A percentile compares a stretch with the other conserved stretches of the same genome.
These are phyloP conservation scores for Tigriopus californicus DNA, from an alignment of 2,888 invertebrate genomes.

Conservation along the genomic window DNA sequence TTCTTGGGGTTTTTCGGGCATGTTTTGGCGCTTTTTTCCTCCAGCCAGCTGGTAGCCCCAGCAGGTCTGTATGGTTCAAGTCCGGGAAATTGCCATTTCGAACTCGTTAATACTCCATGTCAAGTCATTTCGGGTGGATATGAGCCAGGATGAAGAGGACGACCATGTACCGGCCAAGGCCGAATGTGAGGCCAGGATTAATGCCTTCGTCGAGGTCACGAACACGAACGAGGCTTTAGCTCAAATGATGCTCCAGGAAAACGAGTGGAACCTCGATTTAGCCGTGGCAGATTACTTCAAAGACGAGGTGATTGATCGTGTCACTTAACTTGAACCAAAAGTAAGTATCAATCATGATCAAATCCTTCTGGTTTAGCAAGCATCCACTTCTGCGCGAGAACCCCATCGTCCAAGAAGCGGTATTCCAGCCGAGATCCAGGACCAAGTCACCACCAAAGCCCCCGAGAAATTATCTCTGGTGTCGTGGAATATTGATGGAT, in stretches of 20 bases:
- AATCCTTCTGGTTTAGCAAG: too few species aligned
- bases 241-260: conserved; percentile 12
- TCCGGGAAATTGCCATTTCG: too few species aligned
- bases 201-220: conserved; percentile 34
- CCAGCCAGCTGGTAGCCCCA: too few species aligned
- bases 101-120: too few species aligned
- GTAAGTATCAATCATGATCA: too few species aligned
- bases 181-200: conserved; percentile 19
- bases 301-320: background rate
- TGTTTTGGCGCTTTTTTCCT: too few species aligned
- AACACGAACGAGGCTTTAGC: conserved; percentile 35
- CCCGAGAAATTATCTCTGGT: conserved; percentile 30
- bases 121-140: too few species aligned
- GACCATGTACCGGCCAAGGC: too few species aligned
- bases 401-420: background rate
- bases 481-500: conserved; percentile 41
- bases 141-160: too few species aligned
- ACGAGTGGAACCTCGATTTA: conserved; percentile 16
- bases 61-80: too few species aligned
- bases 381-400: background rate
- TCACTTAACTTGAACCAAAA: background rate
- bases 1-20: too few species aligned
- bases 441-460: conserved; percentile 21
- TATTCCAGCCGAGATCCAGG: background rate
- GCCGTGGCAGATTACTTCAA: background rate